phyloP scores from a whole-genome alignment of 2,888 invertebrate species.

The Eustalomyia histrio region DNA sequence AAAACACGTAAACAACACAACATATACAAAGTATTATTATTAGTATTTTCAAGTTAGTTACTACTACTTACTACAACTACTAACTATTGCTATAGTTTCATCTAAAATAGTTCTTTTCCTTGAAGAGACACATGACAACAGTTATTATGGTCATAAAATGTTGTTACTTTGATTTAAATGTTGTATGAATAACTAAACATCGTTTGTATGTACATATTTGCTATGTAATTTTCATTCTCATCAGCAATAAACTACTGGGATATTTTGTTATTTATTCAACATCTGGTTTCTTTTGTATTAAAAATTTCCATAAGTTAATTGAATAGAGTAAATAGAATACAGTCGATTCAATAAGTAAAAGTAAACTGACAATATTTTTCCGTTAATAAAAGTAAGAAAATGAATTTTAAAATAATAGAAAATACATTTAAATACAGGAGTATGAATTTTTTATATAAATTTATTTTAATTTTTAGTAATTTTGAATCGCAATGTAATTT shows the following conservation, averaged over 20 bases:
- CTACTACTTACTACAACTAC: not conserved
- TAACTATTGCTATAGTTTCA: not conserved
- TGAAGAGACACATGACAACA: slow-evolving; percentile 1
- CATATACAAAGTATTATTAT: not conserved
- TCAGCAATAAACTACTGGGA: not conserved
- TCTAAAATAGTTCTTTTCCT: not conserved
- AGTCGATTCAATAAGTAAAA: not conserved
- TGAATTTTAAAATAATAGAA: too few relatives aligned
- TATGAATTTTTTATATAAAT: too few relatives aligned
- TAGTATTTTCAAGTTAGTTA: not conserved
- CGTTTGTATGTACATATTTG: not conserved
- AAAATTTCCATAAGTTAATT: slow-evolving; percentile 1
- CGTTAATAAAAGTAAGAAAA: too few relatives aligned
- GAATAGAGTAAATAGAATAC: not conserved
- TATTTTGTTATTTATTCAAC: too few relatives aligned
- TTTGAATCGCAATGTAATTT: too few relatives aligned
- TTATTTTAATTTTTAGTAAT: too few relatives aligned
- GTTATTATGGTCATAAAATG: slow-evolving; percentile 9
- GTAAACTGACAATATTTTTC: not conserved
- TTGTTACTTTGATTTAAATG: slow-evolving; percentile 32
- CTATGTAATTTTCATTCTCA: not conserved
- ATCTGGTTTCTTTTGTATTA: slow-evolving; percentile 1
- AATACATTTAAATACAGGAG: too few relatives aligned
- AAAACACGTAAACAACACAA: not conserved
- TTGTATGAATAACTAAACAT: not conserved